Percentiles rank a stretch among this genome's conserved stretches.
These are phyloP conservation scores for Zoanthus gigantus DNA, from an alignment of 92 coral and sea anemone genomes.

Conservation along the genomic window DNA sequence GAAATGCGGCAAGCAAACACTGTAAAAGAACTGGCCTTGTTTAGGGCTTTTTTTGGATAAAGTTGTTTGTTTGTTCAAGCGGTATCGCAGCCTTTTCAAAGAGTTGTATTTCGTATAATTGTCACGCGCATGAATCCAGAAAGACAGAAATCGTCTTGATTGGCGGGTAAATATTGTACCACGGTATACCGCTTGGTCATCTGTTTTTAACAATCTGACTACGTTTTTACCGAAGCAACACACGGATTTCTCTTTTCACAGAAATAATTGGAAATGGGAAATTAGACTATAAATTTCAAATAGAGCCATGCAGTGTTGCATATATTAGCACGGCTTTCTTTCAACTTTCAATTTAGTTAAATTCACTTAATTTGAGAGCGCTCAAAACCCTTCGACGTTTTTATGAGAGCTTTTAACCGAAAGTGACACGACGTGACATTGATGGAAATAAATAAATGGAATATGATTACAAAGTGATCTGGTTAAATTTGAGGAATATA, in stretches of 20 bases:
- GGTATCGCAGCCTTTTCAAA: constrained; percentile 31
- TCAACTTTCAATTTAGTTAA: background rate
- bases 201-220: background rate
- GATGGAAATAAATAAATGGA: constrained; percentile 1
- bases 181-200: background rate
- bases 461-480: constrained; percentile 21
- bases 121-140: constrained; percentile 20
- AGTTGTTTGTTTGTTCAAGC: constrained; percentile 35
- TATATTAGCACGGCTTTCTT: background rate
- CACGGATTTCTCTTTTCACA: background rate
- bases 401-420: constrained; percentile 7
- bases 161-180: constrained; percentile 4
- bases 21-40: constrained; percentile 7
- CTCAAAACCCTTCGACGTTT: constrained; percentile 20
- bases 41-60: constrained; percentile 31
- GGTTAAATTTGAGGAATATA: constrained; percentile 29
- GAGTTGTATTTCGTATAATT: constrained; percentile 2
- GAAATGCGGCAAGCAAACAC: constrained; percentile 42
- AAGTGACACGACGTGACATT: background rate
- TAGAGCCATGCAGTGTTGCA: background rate
- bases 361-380: background rate
- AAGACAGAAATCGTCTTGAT: constrained; percentile 6
- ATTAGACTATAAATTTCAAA: background rate
- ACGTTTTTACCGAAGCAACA: background rate
- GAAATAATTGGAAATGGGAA: constrained; percentile 1